These are phyloP conservation scores for Chalcis sispes DNA, from an alignment of 2,888 invertebrate species.

Conservation along the genomic window DNA sequence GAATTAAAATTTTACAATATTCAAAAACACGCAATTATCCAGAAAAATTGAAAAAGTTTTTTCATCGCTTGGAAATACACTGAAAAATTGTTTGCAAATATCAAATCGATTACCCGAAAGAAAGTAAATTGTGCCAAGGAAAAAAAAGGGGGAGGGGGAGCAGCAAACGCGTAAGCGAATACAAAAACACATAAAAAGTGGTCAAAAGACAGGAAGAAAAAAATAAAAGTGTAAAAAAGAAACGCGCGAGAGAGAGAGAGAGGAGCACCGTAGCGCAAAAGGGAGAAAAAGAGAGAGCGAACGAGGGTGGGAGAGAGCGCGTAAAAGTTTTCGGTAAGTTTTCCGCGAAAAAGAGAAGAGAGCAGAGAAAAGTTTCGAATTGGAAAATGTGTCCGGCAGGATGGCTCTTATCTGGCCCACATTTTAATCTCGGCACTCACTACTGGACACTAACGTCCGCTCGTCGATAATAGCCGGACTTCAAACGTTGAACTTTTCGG, in stretches of 20 bases:
- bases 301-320: background rate
- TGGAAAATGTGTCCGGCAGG: conserved; percentile 40
- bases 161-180: too few relatives aligned
- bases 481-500: too few relatives aligned
- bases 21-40: background rate
- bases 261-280: too few relatives aligned
- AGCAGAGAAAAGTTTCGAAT: conserved; percentile 37
- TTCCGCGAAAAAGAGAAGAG: background rate
- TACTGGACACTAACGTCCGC: conserved; percentile 8
- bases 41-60: background rate
- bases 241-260: too few relatives aligned
- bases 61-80: too few relatives aligned
- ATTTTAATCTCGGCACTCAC: conserved; percentile 48
- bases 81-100: too few relatives aligned
- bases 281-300: background rate
- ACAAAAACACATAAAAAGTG: background rate
- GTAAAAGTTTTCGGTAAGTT: background rate
- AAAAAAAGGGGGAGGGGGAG: too few relatives aligned
- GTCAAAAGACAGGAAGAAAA: background rate
- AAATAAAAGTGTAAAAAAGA: too few relatives aligned
- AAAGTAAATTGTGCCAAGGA: too few relatives aligned
- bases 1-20: too few relatives aligned
- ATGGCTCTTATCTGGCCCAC: conserved; percentile 50
- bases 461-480: conserved; percentile 47
- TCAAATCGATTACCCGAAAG: too few relatives aligned